Conservation (phyloP, 2,113 vertebrate genomes). For the Python bivittatus region DNA sequence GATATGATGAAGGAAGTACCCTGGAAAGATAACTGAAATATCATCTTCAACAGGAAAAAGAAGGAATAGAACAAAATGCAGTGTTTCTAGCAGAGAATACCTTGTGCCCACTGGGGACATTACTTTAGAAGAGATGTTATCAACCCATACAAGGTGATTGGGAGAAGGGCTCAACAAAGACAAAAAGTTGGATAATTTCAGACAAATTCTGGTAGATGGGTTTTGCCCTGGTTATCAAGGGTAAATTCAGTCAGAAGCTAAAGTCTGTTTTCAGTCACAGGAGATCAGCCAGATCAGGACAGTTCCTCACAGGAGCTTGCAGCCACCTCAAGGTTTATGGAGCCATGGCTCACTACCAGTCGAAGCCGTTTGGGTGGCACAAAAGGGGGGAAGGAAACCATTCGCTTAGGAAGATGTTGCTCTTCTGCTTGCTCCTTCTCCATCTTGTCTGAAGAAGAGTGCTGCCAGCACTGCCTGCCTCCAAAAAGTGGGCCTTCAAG, state of each 20-base stretch:
- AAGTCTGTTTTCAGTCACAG: not conserved
- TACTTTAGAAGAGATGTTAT: not conserved
- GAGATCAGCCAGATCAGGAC: slow-evolving; percentile 11
- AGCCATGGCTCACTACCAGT: slow-evolving; percentile 71
- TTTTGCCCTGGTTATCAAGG: slow-evolving; percentile 17
- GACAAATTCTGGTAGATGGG: slow-evolving; percentile 9
- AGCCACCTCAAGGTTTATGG: slow-evolving; percentile 69
- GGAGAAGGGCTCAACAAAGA: not conserved
- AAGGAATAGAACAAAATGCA: not conserved
- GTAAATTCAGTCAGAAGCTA: not conserved
- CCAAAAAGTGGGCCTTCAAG: slow-evolving; percentile 7
- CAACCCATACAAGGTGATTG: not conserved
- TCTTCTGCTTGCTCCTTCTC: slow-evolving; percentile 6
- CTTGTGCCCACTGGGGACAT: not conserved
- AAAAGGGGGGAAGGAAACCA: slow-evolving; percentile 65
- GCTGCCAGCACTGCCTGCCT: not conserved
- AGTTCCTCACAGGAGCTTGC: slow-evolving; percentile 47
- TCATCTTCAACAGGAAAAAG: not conserved
- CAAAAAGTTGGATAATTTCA: not conserved
- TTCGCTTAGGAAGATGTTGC: slow-evolving; percentile 47
- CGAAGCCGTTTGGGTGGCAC: slow-evolving; percentile 69
- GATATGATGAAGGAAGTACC: not conserved
- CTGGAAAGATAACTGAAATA: not conserved
- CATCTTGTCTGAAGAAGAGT: not conserved
- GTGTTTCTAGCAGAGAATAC: not conserved